A percentile compares a stretch with the other conserved stretches of the same genome.
Conservation (phyloP, 1,140 invertebrate species). For the Teleopsis dalmanni region DNA sequence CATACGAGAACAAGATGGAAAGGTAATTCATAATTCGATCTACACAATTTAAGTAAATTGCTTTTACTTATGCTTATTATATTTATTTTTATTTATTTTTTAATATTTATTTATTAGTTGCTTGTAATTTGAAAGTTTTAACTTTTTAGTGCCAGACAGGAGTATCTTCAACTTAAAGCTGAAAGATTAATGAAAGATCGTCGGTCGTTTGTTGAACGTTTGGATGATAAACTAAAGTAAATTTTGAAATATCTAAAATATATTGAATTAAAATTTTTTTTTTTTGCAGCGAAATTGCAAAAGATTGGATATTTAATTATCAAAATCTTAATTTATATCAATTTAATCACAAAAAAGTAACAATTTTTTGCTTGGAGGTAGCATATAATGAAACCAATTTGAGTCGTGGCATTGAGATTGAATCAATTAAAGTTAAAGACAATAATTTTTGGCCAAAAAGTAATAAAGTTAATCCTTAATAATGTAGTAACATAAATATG, state of each 20-base stretch:
- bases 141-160: not conserved
- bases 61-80: not conserved
- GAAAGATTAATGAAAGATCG: not conserved
- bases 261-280: not conserved
- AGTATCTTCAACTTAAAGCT: not conserved
- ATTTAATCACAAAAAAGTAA: constrained; percentile 4
- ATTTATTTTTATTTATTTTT: not conserved
- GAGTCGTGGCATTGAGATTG: not conserved
- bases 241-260: not conserved
- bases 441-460: not conserved
- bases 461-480: not conserved
- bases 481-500: not conserved
- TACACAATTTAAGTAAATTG: constrained; percentile 1
- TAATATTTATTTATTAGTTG: not conserved
- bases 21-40: not conserved
- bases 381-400: not conserved
- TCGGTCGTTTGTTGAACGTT: not conserved
- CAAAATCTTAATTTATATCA: constrained; percentile 1
- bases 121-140: not conserved
- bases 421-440: not conserved
- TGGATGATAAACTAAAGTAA: not conserved
- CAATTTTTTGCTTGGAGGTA: not conserved
- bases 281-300: not conserved
- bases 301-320: constrained; percentile 8
- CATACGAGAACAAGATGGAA: not conserved